These are phyloP conservation scores for Octopus sinensis DNA, from an alignment of 1,140 invertebrate genomes.

Conservation along the genomic window DNA sequence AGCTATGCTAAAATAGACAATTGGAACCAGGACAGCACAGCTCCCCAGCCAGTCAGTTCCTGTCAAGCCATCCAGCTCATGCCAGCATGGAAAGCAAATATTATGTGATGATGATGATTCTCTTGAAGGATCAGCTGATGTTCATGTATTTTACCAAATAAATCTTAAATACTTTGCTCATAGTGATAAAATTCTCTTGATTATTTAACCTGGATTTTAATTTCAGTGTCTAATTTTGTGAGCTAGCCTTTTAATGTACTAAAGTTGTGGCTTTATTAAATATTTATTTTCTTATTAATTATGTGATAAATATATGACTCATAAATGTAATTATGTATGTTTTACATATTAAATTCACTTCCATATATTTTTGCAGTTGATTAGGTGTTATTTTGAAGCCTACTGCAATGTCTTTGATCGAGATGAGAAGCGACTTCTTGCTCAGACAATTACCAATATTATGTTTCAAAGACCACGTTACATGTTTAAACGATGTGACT, in stretches of 20 bases:
- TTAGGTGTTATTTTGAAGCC: conserved; percentile 56
- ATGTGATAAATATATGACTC: conserved; percentile 9
- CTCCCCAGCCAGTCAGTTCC: no score
- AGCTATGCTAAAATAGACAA: no score
- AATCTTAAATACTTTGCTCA: no score
- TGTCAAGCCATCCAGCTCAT: no score
- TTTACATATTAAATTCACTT: not conserved
- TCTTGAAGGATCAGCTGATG: no score
- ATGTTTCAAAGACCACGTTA: conserved; percentile 51
- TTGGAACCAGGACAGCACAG: no score
- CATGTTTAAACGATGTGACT: conserved; percentile 42
- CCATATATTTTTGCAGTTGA: conserved; percentile 37
- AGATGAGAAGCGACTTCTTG: conserved; percentile 50
- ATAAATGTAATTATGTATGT: not conserved
- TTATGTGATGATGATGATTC: no score
- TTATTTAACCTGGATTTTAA: no score
- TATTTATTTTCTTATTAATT: not conserved
- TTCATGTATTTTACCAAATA: no score
- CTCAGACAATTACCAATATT: conserved; percentile 54
- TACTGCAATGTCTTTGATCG: conserved; percentile 56
- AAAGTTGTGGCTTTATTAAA: not conserved
- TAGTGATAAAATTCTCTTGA: no score
- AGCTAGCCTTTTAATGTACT: not conserved
- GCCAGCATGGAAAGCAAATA: no score
- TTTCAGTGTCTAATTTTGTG: no score